Base-by-base conservation (phyloP, 1,140 invertebrate genomes). In the Tenebrio molitor region DNA sequence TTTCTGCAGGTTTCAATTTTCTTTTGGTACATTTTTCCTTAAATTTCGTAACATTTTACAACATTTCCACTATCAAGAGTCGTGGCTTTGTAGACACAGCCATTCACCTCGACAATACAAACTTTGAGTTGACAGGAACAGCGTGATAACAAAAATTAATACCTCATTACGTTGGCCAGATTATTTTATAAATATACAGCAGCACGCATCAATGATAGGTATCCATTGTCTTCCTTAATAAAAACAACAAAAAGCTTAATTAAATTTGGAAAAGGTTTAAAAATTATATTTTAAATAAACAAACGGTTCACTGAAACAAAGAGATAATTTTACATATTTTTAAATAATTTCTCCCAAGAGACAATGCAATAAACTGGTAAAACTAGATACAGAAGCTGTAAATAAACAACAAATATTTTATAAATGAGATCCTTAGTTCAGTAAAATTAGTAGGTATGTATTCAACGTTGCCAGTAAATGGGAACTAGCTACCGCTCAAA, bases 171-270 rank as follows among this genome's bases (percentile, higher is more conserved):
- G n/a, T n/a, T n/a, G n/a, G n/a, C n/a, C n/a, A n/a, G n/a, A n/a
- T n/a, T n/a, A n/a, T 33, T 5, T 33, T 33, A 33, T 33, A 33
- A 10, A 10, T 33, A 33, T 10, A 33, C 10, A 4, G 4, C 29
- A 33, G 10, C 29, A 10, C 10, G 10, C 33, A 34, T 29, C 21
- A 25, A 23, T 67, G 4, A 53, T 21, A 50, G 23, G 12, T n/a
- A 50, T 17, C 19, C 17, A 50, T 50, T 50, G 44, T 50, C 10
- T 7, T 5, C 1, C 7, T 50, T 50, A 21, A 8, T 17, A 19
- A 50, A 21, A 50, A 50, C 23, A 50, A 50, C 44, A 33, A 33
- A 33, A 33, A 50, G 19, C 44, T 50, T 19, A 50, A 17, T 21
- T 50, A 10, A 17, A 19, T 50, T 50, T 50, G 19, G 10, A 10